Base-by-base conservation (phyloP, 1,140 invertebrate species). In the Procambarus virginalis region DNA sequence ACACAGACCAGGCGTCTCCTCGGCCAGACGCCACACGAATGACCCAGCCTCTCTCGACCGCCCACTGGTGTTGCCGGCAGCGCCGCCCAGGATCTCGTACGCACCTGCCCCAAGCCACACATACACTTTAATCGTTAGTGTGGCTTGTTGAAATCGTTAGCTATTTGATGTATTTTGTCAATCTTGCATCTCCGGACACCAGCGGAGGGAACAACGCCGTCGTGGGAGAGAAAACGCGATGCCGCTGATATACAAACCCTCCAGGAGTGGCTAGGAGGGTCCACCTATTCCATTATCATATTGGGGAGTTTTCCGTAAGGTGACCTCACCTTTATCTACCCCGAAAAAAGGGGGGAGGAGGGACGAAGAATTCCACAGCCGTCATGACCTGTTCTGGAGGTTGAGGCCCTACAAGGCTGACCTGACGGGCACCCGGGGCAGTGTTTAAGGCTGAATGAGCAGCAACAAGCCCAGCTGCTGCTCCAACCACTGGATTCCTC, bases 61-160 rank as follows among this genome's bases (percentile, higher is more conserved):
- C 68, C 68, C 68, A 73, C 68, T 73, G 68, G 68, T 73, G 68
- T 73, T 73, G 68, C 68, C 68, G 68, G 68, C 68, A n/a, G 5
- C n/a, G 14, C 22, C 14, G 68, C n/a, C 68, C 68, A 73, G 10
- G 5, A 73, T 22, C 68, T 73, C 68, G n/a, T 73, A 73, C 68
- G 6, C n/a, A 34, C 68, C 68, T 73, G 68, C 68, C 68, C 68
- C 8, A 22, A 73, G 68, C 68, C n/a, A 34, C 51, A 5, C 51
- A 34, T 34, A 58, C 64, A 20, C 68, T 73, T 34, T 73, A 73
- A 73, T 73, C 68, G 68, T 73, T 73, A 73, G 60, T 64, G 12
- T 64, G 12, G n/a, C n/a, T 8, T 5, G n/a, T 73, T 73, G 68
- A 73, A 73, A 73, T 73, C 5, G 3, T 73, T 22, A 34, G n/a